A percentile compares a stretch with the other conserved stretches of the same genome.
phyloP scores from a whole-genome alignment of 1,140 invertebrate genomes.

The Drosophila athabasca region DNA sequence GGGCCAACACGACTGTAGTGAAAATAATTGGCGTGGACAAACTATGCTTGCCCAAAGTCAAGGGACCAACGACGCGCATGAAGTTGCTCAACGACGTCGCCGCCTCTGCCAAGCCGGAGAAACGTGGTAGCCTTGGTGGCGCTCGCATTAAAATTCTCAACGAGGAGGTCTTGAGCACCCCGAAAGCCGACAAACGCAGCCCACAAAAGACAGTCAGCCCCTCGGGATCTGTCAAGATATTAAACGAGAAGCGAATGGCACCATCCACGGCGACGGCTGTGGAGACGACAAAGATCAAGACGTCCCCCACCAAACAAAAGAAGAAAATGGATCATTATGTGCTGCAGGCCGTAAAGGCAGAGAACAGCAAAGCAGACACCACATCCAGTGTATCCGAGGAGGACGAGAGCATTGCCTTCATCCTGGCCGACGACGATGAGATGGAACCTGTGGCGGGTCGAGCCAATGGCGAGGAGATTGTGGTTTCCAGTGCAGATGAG shows the following conservation, averaged over 20 bases:
- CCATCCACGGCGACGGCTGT: constrained; percentile 11
- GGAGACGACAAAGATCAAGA: constrained; percentile 55
- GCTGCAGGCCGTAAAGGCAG: constrained; percentile 65
- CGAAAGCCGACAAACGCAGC: constrained; percentile 42
- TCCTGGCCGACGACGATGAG: constrained; percentile 66
- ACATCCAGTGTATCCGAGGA: constrained; percentile 23
- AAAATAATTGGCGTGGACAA: constrained; percentile 61
- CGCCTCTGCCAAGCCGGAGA: constrained; percentile 42
- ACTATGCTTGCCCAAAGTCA: constrained; percentile 38
- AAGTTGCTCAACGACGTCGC: constrained; percentile 59
- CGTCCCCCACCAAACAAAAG: constrained; percentile 49
- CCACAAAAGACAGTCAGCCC: constrained; percentile 23
- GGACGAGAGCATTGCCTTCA: constrained; percentile 72
- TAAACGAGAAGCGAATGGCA: constrained; percentile 55
- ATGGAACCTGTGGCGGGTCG: constrained; percentile 28
- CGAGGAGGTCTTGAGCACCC: constrained; percentile 36
- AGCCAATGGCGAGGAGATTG: constrained; percentile 52
- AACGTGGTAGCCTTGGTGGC: constrained; percentile 32
- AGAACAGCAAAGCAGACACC: constrained; percentile 60
- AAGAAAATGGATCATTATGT: constrained; percentile 78
- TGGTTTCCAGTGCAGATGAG: constrained; percentile 41
- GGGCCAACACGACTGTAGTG: constrained; percentile 12
- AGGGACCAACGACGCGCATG: constrained; percentile 50
- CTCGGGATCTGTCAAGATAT: constrained; percentile 50
- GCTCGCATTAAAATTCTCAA: constrained; percentile 72